phyloP scores from a whole-genome alignment of 2,888 invertebrate genomes.

The Thera britannica region DNA sequence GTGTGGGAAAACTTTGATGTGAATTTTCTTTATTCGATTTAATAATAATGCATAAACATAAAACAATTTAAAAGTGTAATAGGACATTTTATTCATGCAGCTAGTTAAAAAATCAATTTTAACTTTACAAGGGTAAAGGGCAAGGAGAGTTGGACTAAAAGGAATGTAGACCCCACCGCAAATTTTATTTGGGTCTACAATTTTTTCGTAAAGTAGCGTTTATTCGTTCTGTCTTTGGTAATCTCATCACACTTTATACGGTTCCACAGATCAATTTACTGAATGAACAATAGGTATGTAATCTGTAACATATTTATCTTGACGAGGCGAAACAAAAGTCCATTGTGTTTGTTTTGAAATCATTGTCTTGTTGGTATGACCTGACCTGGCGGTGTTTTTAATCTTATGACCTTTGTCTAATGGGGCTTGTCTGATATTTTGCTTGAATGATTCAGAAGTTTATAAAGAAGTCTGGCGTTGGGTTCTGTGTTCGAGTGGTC shows the following conservation, averaged over 20 bases:
- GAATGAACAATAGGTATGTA: slow-evolving; percentile 51
- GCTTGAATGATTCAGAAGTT: slow-evolving; percentile 51
- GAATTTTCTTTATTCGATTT: slow-evolving; percentile 1
- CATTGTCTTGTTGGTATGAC: slow-evolving; percentile 49
- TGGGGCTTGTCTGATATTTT: slow-evolving; percentile 48
- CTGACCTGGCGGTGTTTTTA: slow-evolving; percentile 52
- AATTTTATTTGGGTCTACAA: neutral
- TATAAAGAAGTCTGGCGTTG: slow-evolving; percentile 43
- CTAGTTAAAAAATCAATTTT: too few species aligned
- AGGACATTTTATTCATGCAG: too few species aligned
- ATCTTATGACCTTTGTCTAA: slow-evolving; percentile 61
- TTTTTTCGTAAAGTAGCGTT: slow-evolving; percentile 13
- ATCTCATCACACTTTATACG: slow-evolving; percentile 29
- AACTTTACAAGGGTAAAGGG: too few species aligned
- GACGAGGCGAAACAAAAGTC: slow-evolving; percentile 51
- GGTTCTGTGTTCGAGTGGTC: slow-evolving; percentile 43
- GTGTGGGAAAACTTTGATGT: slow-evolving; percentile 25
- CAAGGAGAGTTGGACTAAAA: too few species aligned
- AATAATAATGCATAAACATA: neutral
- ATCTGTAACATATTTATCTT: slow-evolving; percentile 43
- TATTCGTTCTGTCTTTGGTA: slow-evolving; percentile 19
- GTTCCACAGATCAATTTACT: slow-evolving; percentile 25
- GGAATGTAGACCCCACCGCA: too few species aligned
- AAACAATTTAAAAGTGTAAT: too few species aligned
- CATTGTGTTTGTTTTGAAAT: slow-evolving; percentile 57